phyloP scores from a whole-genome alignment of 2,797 vertebrate species.

The Amblyopsis hoosieri region DNA sequence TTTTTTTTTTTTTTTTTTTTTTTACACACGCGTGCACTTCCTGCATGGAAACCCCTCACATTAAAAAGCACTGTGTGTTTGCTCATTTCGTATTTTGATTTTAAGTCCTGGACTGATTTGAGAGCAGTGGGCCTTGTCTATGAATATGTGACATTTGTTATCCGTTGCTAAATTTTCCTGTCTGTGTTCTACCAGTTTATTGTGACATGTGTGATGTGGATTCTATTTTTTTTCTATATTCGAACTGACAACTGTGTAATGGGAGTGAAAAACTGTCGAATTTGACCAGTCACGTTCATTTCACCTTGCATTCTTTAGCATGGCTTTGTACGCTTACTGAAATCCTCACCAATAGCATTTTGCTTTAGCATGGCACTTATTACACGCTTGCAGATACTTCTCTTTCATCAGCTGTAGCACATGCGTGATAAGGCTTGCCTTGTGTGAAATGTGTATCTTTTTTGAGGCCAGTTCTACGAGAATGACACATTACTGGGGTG shows the following conservation, averaged over 20 bases:
- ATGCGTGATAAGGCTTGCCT: constrained; percentile 49
- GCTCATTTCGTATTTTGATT: constrained; percentile 54
- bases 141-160: constrained; percentile 42
- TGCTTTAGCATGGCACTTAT: constrained; percentile 64
- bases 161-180: constrained; percentile 56
- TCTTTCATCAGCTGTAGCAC: constrained; percentile 53
- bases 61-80: constrained; percentile 67
- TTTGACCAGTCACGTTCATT: constrained; percentile 48
- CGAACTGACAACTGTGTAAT: constrained; percentile 50
- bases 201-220: constrained; percentile 50
- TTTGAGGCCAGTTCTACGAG: constrained; percentile 70
- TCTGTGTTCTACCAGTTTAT: constrained; percentile 56
- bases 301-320: constrained; percentile 63
- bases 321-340: constrained; percentile 63
- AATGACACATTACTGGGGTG: constrained; percentile 71
- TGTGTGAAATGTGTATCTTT: constrained; percentile 58
- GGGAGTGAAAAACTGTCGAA: constrained; percentile 35
- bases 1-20: constrained; percentile 45
- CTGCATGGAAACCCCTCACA: constrained; percentile 79
- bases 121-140: constrained; percentile 48
- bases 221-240: constrained; percentile 19
- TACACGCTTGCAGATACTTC: constrained; percentile 30
- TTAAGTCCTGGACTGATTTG: constrained; percentile 42
- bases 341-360: constrained; percentile 51
- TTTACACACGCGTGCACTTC: constrained; percentile 64